phyloP scores from a whole-genome alignment of 2,888 invertebrate species.

The Eucera pruinosa region DNA sequence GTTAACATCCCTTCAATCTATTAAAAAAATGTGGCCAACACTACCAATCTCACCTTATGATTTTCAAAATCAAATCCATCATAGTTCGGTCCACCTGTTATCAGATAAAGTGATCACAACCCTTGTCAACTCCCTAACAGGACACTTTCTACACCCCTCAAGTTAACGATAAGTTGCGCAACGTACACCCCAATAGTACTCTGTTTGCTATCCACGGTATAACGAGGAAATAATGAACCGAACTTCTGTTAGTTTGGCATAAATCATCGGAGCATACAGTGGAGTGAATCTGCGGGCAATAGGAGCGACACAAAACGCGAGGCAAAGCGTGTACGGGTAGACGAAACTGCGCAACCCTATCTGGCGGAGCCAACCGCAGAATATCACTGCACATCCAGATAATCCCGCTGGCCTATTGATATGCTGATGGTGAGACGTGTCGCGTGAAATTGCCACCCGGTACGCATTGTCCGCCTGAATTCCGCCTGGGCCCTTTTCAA shows the following conservation, averaged over 20 bases:
- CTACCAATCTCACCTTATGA: too few species aligned
- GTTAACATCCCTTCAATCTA: too few species aligned
- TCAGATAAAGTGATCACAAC: neutral
- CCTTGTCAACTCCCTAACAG: neutral
- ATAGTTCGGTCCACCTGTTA: constrained; percentile 3
- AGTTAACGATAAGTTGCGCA: neutral
- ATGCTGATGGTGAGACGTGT: constrained; percentile 84
- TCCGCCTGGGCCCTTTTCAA: constrained; percentile 71
- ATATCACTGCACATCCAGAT: constrained; percentile 82
- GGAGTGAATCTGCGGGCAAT: constrained; percentile 51
- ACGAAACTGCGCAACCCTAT: constrained; percentile 81
- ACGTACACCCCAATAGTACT: neutral
- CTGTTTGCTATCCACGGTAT: neutral
- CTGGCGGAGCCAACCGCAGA: constrained; percentile 82
- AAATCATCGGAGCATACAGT: constrained; percentile 35
- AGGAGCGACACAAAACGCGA: neutral
- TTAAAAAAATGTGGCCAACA: too few species aligned
- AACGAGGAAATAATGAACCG: constrained; percentile 50
- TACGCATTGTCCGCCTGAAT: constrained; percentile 79
- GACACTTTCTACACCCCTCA: neutral
- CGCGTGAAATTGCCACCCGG: constrained; percentile 84
- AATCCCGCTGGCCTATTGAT: constrained; percentile 83
- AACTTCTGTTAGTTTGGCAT: constrained; percentile 16
- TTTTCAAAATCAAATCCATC: too few species aligned
- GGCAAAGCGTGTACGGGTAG: constrained; percentile 32